Evolutionary conservation across 2,888 invertebrate genomes (phyloP), one percentile per base, ranked within the genome.

Genomic region (Drosophila kuntzei): DNA sequence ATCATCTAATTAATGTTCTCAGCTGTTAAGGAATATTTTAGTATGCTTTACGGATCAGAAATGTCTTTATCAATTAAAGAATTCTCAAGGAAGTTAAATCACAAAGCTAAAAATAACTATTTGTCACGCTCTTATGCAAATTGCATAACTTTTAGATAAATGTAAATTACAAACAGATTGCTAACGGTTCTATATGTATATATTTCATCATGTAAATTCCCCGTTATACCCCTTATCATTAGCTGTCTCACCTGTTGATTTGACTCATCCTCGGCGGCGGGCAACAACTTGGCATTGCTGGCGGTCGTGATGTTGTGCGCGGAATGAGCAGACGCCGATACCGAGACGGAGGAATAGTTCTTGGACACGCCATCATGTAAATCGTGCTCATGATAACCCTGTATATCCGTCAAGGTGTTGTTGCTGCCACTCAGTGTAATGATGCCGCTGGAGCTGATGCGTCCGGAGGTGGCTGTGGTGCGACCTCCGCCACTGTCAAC

Each of bases 241-340:
- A 16, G 46, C 32, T 14, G 32, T 75, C 90, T 90, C 70, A 92
- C 92, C 92, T 92, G 91, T 55, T 92, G 85, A 68, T 91, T 92
- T 57, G 89, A 83, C 58, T 91, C 92, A 76, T 92, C 92, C 70
- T 92, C 92, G 2, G 75, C 66, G 2, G 87, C 71, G 18, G 91
- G 89, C 79, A 92, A 65, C 32, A 92, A 53, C 70, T 92, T 92
- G 12, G 90, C 89, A 37, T 92, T 92, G 62, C 92, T 92, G 63
- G 91, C 91, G 66, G 91, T 92, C 44, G 91, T 90, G 29, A 91
- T 77, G 73, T 91, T 91, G 73, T 91, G 88, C 18, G 71, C 60
- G 34, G 91, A 80, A 41, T 81, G 79, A 12, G 63, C 80, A 3
- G 80, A 80, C 5, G 81, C 83, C 44, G 88, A 53, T 2, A 86